Percentiles rank a stretch among this genome's conserved stretches.
Conservation (phyloP, 2,113 vertebrate genomes). For the Myrmecophaga tridactyla region DNA sequence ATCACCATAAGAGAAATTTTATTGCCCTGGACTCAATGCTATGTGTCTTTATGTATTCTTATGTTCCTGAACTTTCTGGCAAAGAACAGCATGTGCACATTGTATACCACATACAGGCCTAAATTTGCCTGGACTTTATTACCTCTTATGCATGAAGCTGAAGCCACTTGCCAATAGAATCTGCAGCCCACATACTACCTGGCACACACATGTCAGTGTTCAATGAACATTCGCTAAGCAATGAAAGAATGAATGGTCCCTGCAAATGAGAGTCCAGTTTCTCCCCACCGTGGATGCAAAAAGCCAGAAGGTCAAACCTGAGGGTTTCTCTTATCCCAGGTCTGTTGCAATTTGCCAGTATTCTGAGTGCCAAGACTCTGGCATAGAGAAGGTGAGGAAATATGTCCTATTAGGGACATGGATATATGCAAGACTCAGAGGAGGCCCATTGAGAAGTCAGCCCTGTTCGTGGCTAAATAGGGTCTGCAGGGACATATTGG, state of each 20-base stretch:
- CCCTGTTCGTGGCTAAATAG: neutral
- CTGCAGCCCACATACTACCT: neutral
- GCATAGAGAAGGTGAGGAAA: neutral
- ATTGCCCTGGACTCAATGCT: neutral
- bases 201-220: neutral
- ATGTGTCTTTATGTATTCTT: neutral
- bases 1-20: neutral
- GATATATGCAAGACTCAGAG: neutral
- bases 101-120: no score
- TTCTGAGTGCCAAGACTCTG: neutral
- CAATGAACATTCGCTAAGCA: neutral
- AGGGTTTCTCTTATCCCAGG: neutral
- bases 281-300: neutral
- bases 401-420: neutral
- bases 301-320: neutral
- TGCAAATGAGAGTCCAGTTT: neutral
- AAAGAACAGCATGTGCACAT: neutral
- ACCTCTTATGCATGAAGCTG: neutral
- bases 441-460: neutral
- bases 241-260: neutral
- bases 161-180: neutral
- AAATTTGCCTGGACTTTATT: neutral
- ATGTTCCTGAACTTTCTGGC: neutral
- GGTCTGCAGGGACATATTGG: neutral
- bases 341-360: neutral